Evolutionary conservation across 2,797 vertebrate genomes (phyloP).

Genomic region (Pangasius mekongensis): DNA sequence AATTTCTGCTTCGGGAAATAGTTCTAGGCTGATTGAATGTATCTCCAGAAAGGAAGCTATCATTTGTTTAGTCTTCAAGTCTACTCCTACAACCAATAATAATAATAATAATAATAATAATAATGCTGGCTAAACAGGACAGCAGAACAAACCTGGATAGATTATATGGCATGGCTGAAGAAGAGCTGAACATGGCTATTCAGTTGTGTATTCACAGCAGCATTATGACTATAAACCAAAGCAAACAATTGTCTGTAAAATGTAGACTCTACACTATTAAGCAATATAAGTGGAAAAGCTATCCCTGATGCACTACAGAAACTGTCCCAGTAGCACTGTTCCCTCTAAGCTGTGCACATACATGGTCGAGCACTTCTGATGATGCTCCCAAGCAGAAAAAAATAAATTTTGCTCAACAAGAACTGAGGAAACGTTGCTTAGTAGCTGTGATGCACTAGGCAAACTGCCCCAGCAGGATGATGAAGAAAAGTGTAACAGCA

Average conservation of each 20-base stretch:
- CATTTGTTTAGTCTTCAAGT: neutral
- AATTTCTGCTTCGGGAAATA: neutral
- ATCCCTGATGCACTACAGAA: neutral
- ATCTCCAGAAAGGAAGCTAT: neutral
- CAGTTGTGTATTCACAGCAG: neutral
- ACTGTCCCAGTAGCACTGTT: neutral
- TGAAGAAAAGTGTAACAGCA: neutral
- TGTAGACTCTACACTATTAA: neutral
- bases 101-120: constrained; percentile 1
- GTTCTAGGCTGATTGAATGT: neutral
- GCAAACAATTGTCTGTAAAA: neutral
- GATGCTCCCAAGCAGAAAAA: neutral
- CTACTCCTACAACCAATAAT: neutral
- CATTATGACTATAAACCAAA: neutral
- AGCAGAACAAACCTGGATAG: neutral
- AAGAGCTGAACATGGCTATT: neutral
- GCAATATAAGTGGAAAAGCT: neutral
- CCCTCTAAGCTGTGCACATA: neutral
- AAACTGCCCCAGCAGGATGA: neutral
- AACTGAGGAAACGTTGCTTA: neutral
- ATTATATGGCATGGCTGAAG: neutral
- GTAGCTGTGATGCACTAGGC: neutral
- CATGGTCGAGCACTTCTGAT: neutral
- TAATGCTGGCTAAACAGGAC: neutral
- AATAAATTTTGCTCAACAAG: neutral